Conservation (phyloP, 2,888 invertebrate species). For the Dysmachus trigonus region DNA sequence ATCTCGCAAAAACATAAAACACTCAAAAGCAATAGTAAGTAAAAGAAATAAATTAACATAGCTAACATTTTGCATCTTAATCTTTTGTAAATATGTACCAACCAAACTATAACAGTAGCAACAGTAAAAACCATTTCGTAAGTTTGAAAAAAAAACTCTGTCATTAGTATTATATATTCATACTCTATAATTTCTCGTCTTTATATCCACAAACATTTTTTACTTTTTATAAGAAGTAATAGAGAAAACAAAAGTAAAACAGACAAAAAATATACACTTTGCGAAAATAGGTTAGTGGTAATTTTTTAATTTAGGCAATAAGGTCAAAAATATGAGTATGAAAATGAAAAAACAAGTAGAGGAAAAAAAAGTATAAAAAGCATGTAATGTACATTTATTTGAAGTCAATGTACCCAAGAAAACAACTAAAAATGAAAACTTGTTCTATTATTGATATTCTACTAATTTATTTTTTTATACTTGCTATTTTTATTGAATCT, state of each 20-base stretch:
- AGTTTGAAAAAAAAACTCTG: not conserved
- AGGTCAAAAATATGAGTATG: not conserved
- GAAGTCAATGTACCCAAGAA: slow-evolving; percentile 19
- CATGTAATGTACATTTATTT: slow-evolving; percentile 1
- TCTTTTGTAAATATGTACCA: not conserved
- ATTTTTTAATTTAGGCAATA: slow-evolving; percentile 34
- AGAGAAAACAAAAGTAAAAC: not conserved
- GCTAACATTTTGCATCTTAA: not conserved
- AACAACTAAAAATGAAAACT: not conserved
- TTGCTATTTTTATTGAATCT: slow-evolving; percentile 16
- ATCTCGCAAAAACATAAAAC: not conserved
- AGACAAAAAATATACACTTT: slow-evolving; percentile 4
- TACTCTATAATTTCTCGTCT: not conserved
- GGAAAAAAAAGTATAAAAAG: not conserved
- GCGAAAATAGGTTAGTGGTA: slow-evolving; percentile 16
- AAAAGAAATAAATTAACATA: not conserved
- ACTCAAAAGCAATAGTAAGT: not conserved
- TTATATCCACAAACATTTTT: not conserved
- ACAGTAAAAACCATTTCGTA: not conserved
- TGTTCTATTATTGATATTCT: slow-evolving; percentile 12
- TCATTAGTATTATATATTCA: not conserved
- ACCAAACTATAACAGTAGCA: not conserved
- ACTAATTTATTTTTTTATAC: slow-evolving; percentile 36
- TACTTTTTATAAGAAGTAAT: not conserved
- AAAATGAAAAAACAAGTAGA: slow-evolving; percentile 9